These are phyloP conservation scores for Tragelaphus scriptus DNA, from an alignment of 2,113 vertebrate species.

Conservation along the genomic window DNA sequence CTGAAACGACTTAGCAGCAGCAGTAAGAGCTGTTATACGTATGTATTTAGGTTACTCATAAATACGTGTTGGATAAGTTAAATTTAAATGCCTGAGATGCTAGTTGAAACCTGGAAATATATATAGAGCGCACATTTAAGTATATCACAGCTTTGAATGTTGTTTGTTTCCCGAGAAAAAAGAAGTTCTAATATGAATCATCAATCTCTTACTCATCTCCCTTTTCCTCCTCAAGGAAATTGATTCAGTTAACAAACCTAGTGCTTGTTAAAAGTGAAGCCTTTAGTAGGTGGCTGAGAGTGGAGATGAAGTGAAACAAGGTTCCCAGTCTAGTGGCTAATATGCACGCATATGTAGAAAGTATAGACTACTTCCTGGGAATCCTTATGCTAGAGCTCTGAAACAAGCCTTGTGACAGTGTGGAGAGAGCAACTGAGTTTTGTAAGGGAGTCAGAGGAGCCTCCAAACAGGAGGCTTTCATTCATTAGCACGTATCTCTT, in stretches of 20 bases:
- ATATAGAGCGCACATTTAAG: constrained; percentile 55
- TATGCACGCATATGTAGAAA: not conserved
- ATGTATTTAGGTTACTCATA: constrained; percentile 59
- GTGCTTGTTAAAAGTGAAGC: constrained; percentile 41
- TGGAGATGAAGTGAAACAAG: constrained; percentile 12
- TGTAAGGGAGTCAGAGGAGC: constrained; percentile 1
- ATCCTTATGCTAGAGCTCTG: constrained; percentile 5
- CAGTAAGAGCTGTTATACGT: constrained; percentile 4
- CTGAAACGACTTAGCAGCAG: no score
- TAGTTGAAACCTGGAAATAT: constrained; percentile 59
- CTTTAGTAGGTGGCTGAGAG: constrained; percentile 29
- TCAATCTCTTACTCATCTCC: constrained; percentile 45
- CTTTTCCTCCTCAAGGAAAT: constrained; percentile 50
- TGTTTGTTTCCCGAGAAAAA: constrained; percentile 58
- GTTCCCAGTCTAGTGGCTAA: constrained; percentile 13
- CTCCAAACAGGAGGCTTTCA: not conserved
- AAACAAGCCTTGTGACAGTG: constrained; percentile 29
- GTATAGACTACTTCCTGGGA: not conserved
- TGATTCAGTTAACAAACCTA: constrained; percentile 58
- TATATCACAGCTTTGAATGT: constrained; percentile 43
- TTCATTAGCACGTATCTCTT: constrained; percentile 17
- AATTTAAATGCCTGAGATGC: constrained; percentile 57
- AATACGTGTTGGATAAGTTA: constrained; percentile 64
- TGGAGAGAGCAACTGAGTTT: not conserved
- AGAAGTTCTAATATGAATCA: constrained; percentile 58